Percentiles rank a stretch among this genome's conserved stretches.
phyloP scores from a whole-genome alignment of 1,140 invertebrate species.

The Euura lappo region DNA sequence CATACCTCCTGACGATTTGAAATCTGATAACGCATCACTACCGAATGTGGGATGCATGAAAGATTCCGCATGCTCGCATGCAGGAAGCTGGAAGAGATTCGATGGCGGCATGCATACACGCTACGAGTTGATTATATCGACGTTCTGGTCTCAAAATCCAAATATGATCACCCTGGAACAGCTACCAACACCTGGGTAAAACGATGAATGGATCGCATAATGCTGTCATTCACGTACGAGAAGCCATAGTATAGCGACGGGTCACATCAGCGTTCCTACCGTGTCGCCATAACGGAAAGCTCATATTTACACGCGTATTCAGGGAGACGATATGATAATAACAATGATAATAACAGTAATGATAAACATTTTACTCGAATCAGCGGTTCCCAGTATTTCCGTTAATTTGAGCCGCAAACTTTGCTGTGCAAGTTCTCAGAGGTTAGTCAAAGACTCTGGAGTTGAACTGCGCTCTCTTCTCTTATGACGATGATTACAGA shows the following conservation, averaged over 20 bases:
- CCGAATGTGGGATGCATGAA: too few species aligned
- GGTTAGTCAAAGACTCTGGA: background rate
- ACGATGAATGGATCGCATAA: conserved; percentile 4
- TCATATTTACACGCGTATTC: conserved; percentile 1
- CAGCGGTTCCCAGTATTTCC: background rate
- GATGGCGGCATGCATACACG: too few species aligned
- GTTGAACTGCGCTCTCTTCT: background rate
- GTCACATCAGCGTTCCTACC: background rate
- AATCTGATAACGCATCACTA: too few species aligned
- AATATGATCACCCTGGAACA: background rate
- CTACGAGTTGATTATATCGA: background rate
- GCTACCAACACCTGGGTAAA: background rate
- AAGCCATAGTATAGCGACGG: background rate
- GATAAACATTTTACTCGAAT: background rate
- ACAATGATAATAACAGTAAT: background rate
- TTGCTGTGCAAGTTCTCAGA: background rate
- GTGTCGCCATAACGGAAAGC: background rate
- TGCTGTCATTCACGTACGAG: background rate
- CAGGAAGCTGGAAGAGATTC: too few species aligned
- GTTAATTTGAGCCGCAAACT: background rate
- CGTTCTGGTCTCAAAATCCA: background rate
- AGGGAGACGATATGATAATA: background rate
- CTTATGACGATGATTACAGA: too few species aligned
- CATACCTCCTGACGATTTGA: too few species aligned
- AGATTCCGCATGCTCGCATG: too few species aligned